Conservation (phyloP, 2,888 invertebrate genomes). For the Autographa pulchrina region DNA sequence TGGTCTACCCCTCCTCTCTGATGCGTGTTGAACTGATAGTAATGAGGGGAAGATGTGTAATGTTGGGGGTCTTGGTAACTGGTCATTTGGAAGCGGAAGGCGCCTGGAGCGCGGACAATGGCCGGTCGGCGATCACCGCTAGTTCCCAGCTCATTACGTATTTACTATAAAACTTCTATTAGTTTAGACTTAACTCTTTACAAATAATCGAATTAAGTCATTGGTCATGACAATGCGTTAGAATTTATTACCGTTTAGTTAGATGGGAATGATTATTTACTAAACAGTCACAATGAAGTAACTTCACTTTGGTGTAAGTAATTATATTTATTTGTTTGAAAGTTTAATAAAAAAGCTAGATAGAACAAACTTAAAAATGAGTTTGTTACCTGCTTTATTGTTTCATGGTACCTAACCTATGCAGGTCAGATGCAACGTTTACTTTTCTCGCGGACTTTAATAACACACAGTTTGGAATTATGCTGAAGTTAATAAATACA, state of each 20-base stretch:
- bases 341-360: too few species aligned
- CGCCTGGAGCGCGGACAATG: slow-evolving; percentile 84
- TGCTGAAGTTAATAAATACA: too few species aligned
- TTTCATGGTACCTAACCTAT: too few species aligned
- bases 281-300: too few species aligned
- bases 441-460: too few species aligned
- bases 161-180: slow-evolving; percentile 82
- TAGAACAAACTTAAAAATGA: too few species aligned
- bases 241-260: not conserved
- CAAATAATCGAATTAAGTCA: slow-evolving; percentile 15
- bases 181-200: slow-evolving; percentile 67
- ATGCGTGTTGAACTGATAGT: slow-evolving; percentile 59
- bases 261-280: not conserved
- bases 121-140: slow-evolving; percentile 81
- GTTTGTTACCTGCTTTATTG: too few species aligned
- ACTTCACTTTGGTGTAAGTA: too few species aligned
- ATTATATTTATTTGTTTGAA: too few species aligned
- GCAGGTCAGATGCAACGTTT: too few species aligned
- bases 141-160: slow-evolving; percentile 87
- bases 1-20: slow-evolving; percentile 68
- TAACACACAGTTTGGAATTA: too few species aligned
- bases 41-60: slow-evolving; percentile 69
- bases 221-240: not conserved
- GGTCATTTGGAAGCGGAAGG: slow-evolving; percentile 82
- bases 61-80: slow-evolving; percentile 73